Evolutionary conservation across 1,140 invertebrate genomes (phyloP), one percentile per base, ranked within the genome.

Genomic region (Telenomus remus): DNA sequence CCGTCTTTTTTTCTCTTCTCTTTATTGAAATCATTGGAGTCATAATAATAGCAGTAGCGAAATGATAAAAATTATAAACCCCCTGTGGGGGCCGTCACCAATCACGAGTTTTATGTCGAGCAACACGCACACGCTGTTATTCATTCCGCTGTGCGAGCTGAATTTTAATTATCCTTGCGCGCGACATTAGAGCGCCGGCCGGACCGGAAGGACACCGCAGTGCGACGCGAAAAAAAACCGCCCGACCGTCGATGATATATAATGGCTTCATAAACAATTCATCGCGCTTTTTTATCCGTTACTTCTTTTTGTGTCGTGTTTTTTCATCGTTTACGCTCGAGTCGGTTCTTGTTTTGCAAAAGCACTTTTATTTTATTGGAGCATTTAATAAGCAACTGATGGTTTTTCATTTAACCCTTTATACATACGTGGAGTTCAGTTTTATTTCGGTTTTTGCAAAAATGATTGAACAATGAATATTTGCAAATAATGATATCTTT

Each of bases 141-240:
- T 50, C 44, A 57, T 53, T 66, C 10, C 48, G 49, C 1, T 12
- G n/a, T 12, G 13, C 59, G 50, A 49, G 68, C 39, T 61, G 66
- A 42, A 70, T 70, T 61, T 63, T 70, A 61, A 70, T 70, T 70
- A 70, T 56, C 16, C 51, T 61, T 70, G 37, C 37, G 37, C 37
- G 57, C 51, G 66, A 55, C 34, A 16, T 60, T 37, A 12, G 43
- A 68, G 47, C 46, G 12, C 0, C 16, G 34, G 46, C n/a, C 53
- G 46, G 50, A 16, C 63, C 64, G 64, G 54, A 57, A 68, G 64
- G 48, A 68, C 64, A 57, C 53, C 46, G 66, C 57, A 48, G 33
- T 63, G 57, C 66, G 51, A 42, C 56, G 48, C 27, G 1, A 27
- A 39, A 39, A 47, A 47, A 57, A 47, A 57, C 56, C 33, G 16